A percentile compares a stretch with the other conserved stretches of the same genome.
Conservation (phyloP, 2,888 invertebrate genomes). For the Agrochola macilenta region DNA sequence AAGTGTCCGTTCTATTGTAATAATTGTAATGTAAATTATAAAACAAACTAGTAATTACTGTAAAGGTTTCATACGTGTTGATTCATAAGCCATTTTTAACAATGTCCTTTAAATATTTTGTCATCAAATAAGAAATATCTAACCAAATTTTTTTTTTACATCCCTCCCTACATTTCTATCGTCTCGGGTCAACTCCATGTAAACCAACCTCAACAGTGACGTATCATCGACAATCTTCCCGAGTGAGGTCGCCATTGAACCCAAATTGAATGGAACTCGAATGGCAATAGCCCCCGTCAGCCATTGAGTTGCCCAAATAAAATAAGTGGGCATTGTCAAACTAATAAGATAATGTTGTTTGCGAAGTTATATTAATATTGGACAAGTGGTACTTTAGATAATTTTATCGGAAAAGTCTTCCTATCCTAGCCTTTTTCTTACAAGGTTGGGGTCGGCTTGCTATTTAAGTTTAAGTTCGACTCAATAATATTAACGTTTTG, state of each 20-base stretch:
- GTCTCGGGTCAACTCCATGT: conserved; percentile 19
- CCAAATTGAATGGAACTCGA: conserved; percentile 58
- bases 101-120: too few species aligned
- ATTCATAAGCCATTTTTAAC: too few species aligned
- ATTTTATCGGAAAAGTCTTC: not conserved
- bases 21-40: too few species aligned
- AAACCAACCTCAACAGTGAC: conserved; percentile 45
- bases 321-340: conserved; percentile 34
- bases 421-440: not conserved
- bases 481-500: not conserved
- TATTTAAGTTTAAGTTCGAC: not conserved
- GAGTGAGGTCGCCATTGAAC: conserved; percentile 47
- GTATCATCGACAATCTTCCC: conserved; percentile 55
- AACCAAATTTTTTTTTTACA: not conserved
- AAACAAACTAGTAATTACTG: too few species aligned
- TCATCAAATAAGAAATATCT: not conserved
- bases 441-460: not conserved
- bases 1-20: too few species aligned
- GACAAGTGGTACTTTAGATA: conserved; percentile 15
- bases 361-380: conserved; percentile 44
- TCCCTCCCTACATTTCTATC: not conserved
- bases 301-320: conserved; percentile 38
- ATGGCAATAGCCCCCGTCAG: conserved; percentile 23
- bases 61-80: too few species aligned
- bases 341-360: conserved; percentile 46